These are phyloP conservation scores for Dendropsophus ebraccatus DNA, from an alignment of 2,113 vertebrate species.

Conservation along the genomic window DNA sequence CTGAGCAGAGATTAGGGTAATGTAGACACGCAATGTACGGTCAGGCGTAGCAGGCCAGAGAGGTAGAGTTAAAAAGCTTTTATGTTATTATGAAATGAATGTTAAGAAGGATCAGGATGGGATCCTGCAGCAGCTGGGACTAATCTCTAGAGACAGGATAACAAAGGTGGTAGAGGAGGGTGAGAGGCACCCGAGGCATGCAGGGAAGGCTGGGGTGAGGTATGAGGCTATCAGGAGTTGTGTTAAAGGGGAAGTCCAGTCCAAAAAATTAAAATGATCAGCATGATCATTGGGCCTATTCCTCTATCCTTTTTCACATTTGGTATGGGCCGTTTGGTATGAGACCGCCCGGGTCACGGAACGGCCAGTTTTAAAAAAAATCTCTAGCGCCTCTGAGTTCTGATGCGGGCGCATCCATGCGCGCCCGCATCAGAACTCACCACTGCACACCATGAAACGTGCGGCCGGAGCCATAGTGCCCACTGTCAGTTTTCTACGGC, in stretches of 20 bases:
- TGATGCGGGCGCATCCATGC: no score
- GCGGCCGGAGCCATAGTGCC: no score
- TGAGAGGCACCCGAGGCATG: not conserved
- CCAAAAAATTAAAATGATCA: not conserved
- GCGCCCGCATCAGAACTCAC: no score
- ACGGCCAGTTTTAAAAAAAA: no score
- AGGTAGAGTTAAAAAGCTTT: conserved; percentile 49
- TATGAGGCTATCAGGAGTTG: not conserved
- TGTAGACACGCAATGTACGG: not conserved
- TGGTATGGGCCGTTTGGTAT: no score
- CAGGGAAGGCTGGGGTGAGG: not conserved
- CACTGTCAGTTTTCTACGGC: no score
- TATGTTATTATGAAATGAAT: conserved; percentile 52
- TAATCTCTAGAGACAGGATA: conserved; percentile 23
- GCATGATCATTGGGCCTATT: not conserved
- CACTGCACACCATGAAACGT: no score
- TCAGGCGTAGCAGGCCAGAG: not conserved
- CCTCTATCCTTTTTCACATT: not conserved
- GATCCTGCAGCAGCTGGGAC: conserved; percentile 32
- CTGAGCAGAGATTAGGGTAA: not conserved
- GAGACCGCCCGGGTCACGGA: no score
- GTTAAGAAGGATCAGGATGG: conserved; percentile 51
- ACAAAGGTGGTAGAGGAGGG: conserved; percentile 30
- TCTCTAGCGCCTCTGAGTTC: no score
- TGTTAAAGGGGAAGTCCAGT: not conserved